These are phyloP conservation scores for Pelvicachromis taeniatus DNA, from an alignment of 2,113 vertebrate genomes.

Conservation along the genomic window DNA sequence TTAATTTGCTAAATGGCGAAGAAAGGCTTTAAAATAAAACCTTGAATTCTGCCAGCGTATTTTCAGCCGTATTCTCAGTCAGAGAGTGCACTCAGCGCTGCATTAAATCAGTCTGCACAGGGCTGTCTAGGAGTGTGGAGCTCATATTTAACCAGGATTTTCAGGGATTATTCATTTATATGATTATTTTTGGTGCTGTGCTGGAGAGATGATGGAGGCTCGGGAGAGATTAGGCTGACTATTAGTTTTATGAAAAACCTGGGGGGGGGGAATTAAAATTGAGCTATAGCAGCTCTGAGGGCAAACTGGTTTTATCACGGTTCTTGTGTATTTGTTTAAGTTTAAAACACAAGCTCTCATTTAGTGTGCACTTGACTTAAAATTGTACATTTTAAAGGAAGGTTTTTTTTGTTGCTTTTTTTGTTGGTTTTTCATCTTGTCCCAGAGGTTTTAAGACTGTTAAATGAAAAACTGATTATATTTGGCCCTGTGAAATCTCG, in stretches of 20 bases:
- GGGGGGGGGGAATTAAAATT: constrained; percentile 2
- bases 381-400: neutral
- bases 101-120: constrained; percentile 26
- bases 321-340: neutral
- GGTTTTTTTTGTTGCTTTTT: neutral
- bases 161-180: constrained; percentile 65
- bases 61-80: neutral
- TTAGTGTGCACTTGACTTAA: neutral
- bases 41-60: neutral
- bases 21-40: neutral
- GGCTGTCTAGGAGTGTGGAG: constrained; percentile 30
- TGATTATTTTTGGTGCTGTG: constrained; percentile 58
- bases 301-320: neutral
- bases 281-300: neutral
- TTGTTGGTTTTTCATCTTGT: neutral
- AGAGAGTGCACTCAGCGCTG: neutral
- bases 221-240: constrained; percentile 53
- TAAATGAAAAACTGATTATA: neutral
- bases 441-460: neutral
- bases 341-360: neutral
- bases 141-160: constrained; percentile 63
- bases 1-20: neutral
- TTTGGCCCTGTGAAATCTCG: neutral
- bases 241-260: constrained; percentile 57
- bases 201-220: constrained; percentile 10